Conservation (phyloP, 2,888 invertebrate genomes). For the Clusia tigrina region DNA sequence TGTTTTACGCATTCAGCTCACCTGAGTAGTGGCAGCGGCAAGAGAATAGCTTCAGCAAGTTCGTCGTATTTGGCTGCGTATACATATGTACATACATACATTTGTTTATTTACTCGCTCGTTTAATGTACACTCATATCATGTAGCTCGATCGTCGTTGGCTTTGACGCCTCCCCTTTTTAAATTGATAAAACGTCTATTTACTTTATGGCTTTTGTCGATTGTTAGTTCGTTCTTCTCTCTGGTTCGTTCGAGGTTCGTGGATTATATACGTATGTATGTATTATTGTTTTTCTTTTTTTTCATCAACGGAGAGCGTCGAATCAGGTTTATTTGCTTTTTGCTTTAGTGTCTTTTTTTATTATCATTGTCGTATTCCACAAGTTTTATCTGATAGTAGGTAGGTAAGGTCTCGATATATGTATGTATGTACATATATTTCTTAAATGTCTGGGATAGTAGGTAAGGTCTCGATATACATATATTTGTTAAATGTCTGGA, state of each 20-base stretch:
- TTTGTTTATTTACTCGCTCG: constrained; percentile 43
- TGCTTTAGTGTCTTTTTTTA: constrained; percentile 4
- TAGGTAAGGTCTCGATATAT: too few species aligned
- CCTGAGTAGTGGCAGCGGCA: too few species aligned
- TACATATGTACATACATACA: constrained; percentile 39
- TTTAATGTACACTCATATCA: constrained; percentile 23
- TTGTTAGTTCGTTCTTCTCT: constrained; percentile 18
- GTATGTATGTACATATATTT: too few species aligned
- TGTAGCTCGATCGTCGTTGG: constrained; percentile 22
- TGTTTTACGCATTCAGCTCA: too few species aligned
- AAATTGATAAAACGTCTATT: constrained; percentile 55
- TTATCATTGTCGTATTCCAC: neutral
- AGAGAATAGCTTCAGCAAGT: too few species aligned
- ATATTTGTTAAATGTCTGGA: too few species aligned
- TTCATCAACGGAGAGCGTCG: constrained; percentile 27
- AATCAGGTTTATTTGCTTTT: constrained; percentile 31
- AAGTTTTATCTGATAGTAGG: too few species aligned
- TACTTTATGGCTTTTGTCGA: constrained; percentile 46
- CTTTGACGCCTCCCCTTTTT: constrained; percentile 60
- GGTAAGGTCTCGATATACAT: too few species aligned
- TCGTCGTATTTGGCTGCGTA: constrained; percentile 23
- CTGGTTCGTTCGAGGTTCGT: constrained; percentile 8
- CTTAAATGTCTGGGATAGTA: too few species aligned
- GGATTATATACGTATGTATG: neutral
- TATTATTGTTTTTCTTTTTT: constrained; percentile 10